Evolutionary conservation across 2,797 vertebrate species (phyloP).

Genomic region (Fratercula arctica): DNA sequence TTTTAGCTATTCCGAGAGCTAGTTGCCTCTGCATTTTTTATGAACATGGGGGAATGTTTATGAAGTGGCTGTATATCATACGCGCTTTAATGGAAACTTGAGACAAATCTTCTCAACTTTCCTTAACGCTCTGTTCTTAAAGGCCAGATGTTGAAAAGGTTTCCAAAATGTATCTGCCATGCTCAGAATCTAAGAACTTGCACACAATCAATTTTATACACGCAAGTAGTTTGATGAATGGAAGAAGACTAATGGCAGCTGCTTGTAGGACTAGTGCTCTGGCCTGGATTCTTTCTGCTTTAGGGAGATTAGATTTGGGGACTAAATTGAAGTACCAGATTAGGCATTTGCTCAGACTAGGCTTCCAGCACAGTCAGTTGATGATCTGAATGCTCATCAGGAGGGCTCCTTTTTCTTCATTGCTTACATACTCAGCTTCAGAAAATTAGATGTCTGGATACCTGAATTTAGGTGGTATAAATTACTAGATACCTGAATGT

Average conservation of each 20-base stretch:
- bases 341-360: neutral
- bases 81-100: neutral
- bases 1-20: neutral
- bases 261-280: neutral
- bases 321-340: neutral
- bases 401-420: neutral
- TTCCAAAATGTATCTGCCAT: neutral
- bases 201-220: neutral
- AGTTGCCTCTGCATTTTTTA: neutral
- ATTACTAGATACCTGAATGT: neutral
- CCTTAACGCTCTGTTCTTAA: neutral
- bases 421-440: neutral
- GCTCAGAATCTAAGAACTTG: neutral
- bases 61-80: neutral
- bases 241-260: neutral
- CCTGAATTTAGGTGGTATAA: neutral
- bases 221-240: neutral
- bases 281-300: neutral
- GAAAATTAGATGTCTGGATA: neutral
- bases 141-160: conserved; percentile 12
- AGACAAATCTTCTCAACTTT: conserved; percentile 11
- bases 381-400: neutral
- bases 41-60: neutral
- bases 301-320: neutral
- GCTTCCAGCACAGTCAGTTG: neutral